Evolutionary conservation across 2,888 invertebrate species (phyloP), one percentile per base, ranked within the genome.

Genomic region (Sipha maydis): DNA sequence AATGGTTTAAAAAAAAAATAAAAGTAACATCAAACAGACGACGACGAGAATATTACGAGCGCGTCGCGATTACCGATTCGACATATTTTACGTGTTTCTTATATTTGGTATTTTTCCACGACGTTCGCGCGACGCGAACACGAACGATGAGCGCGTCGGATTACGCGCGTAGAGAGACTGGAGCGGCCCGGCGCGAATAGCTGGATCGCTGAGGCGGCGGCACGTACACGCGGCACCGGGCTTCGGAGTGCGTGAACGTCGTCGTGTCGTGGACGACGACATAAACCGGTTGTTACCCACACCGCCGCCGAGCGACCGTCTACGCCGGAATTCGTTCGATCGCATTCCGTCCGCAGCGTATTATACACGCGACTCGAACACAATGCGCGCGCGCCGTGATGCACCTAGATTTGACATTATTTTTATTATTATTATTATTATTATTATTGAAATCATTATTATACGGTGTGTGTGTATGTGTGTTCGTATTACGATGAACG

Each of bases 281-380:
- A 56, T 54, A 69, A 79, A 79, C 78, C 85, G 85, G 85, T 76
- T 76, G 76, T 78, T 85, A 67, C 77, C 85, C 79, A 34, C 85
- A 71, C 85, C 75, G 75, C 41, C n/a, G 73, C 48, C 34, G 34
- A 7, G 8, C 48, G 9, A 11, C 9, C 48, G n/a, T 8, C 11
- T 38, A 41, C 54, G 61, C 19, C 7, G 71, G 78, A 78, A 78
- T 78, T 71, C 48, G n/a, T 34, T 69, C 78, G 71, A 34, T 69
- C 54, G 78, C 85, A 79, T 71, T 79, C 79, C 78, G 69, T 34
- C 75, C 25, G 11, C 31, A n/a, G 41, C 8, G 41, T 41, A 41
- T 11, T 9, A 41, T 41, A 11, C 41, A 11, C 41, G 41, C 41
- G 41, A 34, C 4, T 34, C 34, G 34, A 41, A 11, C 54, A 31